Base-by-base conservation (phyloP, 1,140 invertebrate genomes). In the Anastatus disparis region DNA sequence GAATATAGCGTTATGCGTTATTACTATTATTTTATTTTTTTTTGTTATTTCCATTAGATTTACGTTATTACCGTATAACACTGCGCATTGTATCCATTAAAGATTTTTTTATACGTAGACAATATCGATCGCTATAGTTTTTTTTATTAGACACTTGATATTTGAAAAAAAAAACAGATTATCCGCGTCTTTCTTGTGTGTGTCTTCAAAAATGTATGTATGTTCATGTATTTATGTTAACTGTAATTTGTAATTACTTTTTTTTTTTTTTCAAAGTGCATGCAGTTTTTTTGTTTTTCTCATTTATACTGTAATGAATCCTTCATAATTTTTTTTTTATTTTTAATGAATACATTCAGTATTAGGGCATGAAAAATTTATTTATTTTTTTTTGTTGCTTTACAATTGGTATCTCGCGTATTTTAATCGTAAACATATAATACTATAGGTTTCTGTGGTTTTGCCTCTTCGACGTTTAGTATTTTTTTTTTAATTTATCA, bases 111-210 rank as follows among this genome's bases (percentile, higher is more conserved):
- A 80, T 80, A 80, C 73, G 74, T 81, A 83, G 80, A 84, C 79
- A 83, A 84, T 84, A 83, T 81, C 76, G 78, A 83, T 82, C 74
- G 76, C 79, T 83, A 83, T 82, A 74, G 62, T 70, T n/a, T n/a
- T n/a, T n/a, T n/a, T 77, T 76, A 83, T 83, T 83, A 83, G 79
- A 85, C 82, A 84, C 81, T 84, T 84, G 81, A 85, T 80, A 85
- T 78, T 83, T 83, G 71, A 72, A 75, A 77, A n/a, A n/a, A n/a
- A n/a, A 82, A 82, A 82, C 77, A 82, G 77, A 80, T 79, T 84
- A 81, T 75, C 78, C 74, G 77, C 73, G 70, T 78, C 58, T 74
- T 74, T 76, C 77, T 58, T 63, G 22, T n/a, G n/a, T n/a, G n/a
- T 46, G 4, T 52, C 15, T 48, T 48, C 52, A 48, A 72, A 10